A percentile compares a stretch with the other conserved stretches of the same genome.
Evolutionary conservation across 2,113 vertebrate species (phyloP).

Genomic region (Leucopternis melanops): DNA sequence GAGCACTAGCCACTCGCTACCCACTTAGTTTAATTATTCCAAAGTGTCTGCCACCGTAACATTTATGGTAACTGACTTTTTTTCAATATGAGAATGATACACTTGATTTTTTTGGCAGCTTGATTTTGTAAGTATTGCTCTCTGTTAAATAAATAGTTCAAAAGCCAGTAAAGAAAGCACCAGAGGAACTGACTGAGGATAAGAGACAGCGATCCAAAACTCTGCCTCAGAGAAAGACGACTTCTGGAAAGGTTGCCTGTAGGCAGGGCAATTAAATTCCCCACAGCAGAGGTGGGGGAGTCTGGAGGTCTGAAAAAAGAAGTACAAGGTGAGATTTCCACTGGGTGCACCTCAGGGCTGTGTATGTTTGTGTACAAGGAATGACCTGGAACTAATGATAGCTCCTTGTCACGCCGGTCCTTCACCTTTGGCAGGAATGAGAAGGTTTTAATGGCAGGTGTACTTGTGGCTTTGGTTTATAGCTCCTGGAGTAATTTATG

Average conservation of each 20-base stretch:
- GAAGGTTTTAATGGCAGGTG: neutral
- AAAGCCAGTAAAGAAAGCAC: neutral
- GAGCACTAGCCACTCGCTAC: neutral
- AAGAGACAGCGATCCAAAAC: neutral
- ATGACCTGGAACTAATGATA: neutral
- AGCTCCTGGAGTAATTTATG: neutral
- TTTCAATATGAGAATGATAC: neutral
- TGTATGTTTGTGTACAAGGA: neutral
- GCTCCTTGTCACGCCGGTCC: neutral
- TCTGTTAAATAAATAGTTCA: neutral
- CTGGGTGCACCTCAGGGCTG: neutral
- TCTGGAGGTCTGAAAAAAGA: neutral
- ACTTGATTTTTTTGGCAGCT: neutral
- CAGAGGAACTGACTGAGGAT: neutral
- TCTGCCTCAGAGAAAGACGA: neutral
- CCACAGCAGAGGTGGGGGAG: fast-evolving
- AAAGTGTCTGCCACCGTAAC: neutral
- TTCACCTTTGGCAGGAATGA: neutral
- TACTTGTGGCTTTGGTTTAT: neutral
- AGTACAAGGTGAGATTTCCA: neutral
- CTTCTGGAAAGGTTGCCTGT: neutral
- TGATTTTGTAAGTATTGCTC: neutral
- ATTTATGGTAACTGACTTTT: neutral
- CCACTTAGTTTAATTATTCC: neutral
- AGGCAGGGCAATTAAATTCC: neutral